phyloP scores from a whole-genome alignment of 2,113 vertebrate species.

The human (Homo sapiens) region GRCh38 chr1:189702001-189702500 shows the following conservation, averaged over 20 bases:
- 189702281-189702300: not conserved
- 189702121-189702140: not conserved
- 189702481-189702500: not conserved
- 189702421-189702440: not conserved
- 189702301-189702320: not conserved
- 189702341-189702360: not conserved
- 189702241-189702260: not conserved
- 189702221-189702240: rapidly evolving
- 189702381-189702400: not conserved
- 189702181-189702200: not conserved
- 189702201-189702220: not conserved
- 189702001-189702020: not conserved
- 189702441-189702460: not conserved
- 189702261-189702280: not conserved
- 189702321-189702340: not conserved
- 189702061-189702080: not conserved
- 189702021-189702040: not conserved
- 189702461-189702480: not conserved
- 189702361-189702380: not conserved
- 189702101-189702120: not conserved
- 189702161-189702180: not conserved
- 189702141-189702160: not conserved
- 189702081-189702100: not conserved
- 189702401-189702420: not conserved
- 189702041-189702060: not conserved